phyloP scores from a whole-genome alignment of 2,113 vertebrate species.

The Podarcis muralis region DNA sequence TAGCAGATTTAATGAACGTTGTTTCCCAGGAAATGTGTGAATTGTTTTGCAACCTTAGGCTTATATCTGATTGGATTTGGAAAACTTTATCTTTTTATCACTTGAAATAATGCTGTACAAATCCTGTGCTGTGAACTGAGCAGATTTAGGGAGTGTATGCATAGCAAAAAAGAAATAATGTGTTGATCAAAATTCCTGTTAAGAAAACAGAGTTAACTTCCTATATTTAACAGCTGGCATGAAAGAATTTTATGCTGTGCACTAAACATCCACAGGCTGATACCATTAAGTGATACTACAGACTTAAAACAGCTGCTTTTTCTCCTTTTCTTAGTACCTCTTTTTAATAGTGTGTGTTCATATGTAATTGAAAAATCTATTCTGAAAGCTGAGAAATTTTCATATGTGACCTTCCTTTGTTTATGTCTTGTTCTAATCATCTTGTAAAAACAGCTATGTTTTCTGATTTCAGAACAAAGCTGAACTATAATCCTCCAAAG shows the following conservation, averaged over 20 bases:
- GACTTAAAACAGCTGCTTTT: background rate
- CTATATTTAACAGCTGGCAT: slow-evolving; percentile 14
- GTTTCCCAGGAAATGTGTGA: slow-evolving; percentile 21
- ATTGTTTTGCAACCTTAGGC: background rate
- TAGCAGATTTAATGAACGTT: background rate
- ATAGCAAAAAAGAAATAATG: slow-evolving; percentile 19
- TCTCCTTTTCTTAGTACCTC: background rate
- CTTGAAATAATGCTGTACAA: slow-evolving; percentile 33
- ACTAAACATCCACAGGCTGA: background rate
- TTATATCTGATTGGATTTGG: slow-evolving; percentile 28
- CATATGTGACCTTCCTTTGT: slow-evolving; percentile 9
- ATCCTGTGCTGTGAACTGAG: slow-evolving; percentile 39
- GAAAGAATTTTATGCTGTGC: background rate
- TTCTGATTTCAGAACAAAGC: slow-evolving; percentile 84
- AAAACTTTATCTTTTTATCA: slow-evolving; percentile 31
- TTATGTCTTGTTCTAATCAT: slow-evolving; percentile 52
- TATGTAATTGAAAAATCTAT: background rate
- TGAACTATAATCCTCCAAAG: slow-evolving; percentile 98
- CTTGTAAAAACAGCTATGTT: slow-evolving; percentile 19
- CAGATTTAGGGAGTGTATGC: slow-evolving; percentile 52
- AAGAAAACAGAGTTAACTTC: slow-evolving; percentile 26
- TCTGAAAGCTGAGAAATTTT: background rate
- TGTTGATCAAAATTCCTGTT: slow-evolving; percentile 47
- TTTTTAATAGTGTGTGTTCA: background rate
- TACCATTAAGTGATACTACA: background rate